These are phyloP conservation scores for Peromyscus attwateri DNA, from an alignment of 2,797 vertebrate species.

Conservation along the genomic window DNA sequence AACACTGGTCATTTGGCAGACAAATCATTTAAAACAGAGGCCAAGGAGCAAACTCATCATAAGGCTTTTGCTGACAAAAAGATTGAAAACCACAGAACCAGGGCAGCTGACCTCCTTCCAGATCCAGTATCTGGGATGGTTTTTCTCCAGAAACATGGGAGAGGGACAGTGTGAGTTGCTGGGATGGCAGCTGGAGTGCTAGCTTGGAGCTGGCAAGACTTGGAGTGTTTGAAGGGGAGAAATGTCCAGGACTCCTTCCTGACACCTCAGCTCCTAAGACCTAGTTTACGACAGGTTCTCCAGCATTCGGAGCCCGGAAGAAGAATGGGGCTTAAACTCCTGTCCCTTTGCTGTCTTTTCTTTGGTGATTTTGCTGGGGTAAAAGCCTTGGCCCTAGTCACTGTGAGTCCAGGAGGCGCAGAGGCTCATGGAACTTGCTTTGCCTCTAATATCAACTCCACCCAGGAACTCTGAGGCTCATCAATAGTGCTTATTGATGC, in stretches of 20 bases:
- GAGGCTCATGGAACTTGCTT: background rate
- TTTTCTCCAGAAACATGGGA: background rate
- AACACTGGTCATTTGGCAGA: constrained; percentile 17
- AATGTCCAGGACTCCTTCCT: background rate
- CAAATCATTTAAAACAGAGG: constrained; percentile 1
- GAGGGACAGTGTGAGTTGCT: background rate
- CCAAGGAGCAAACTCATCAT: background rate
- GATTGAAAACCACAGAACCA: background rate
- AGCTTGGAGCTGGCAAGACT: background rate
- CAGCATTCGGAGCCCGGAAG: background rate
- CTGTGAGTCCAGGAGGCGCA: background rate
- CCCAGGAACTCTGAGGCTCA: background rate
- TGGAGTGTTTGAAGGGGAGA: background rate
- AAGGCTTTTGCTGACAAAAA: background rate
- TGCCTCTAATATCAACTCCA: background rate
- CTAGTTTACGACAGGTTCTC: background rate
- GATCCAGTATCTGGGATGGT: background rate
- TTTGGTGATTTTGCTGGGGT: background rate
- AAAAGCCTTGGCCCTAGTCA: background rate
- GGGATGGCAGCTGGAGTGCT: background rate
- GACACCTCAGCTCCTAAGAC: background rate
- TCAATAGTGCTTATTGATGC: background rate
- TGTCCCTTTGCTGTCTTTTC: background rate
- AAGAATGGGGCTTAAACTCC: background rate
- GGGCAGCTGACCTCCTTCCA: background rate